Evolutionary conservation across 2,113 vertebrate species (phyloP).

Genomic region (Craseonycteris thonglongyai): DNA sequence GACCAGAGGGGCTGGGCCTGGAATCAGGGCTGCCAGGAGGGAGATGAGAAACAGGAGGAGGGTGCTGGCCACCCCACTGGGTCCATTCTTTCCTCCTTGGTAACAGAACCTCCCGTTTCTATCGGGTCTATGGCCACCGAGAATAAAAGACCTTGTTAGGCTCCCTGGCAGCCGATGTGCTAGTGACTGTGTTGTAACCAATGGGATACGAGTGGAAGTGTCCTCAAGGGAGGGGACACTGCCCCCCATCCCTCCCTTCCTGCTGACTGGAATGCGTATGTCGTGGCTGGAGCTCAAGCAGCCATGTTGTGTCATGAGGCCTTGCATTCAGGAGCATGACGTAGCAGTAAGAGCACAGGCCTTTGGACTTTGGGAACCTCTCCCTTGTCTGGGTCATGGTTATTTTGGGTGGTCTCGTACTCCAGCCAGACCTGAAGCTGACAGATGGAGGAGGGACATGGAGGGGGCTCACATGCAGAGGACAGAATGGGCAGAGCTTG

Average conservation of each 20-base stretch:
- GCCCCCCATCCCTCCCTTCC: background rate
- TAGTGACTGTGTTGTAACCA: background rate
- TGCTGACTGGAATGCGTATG: background rate
- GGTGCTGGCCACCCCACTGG: rapidly evolving
- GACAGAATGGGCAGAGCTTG: background rate
- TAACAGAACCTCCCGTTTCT: background rate
- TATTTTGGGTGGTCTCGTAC: background rate
- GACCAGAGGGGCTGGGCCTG: background rate
- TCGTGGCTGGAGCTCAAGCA: background rate
- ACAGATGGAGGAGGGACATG: background rate
- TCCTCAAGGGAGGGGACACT: background rate
- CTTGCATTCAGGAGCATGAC: background rate
- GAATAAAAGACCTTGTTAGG: background rate
- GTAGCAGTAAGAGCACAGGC: rapidly evolving
- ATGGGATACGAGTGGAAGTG: background rate
- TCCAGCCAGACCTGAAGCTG: background rate
- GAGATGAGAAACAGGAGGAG: background rate
- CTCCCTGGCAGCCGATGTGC: background rate
- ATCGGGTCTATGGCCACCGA: background rate
- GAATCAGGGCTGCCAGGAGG: background rate
- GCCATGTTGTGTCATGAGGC: background rate
- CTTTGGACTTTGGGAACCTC: background rate
- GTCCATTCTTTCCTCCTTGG: background rate
- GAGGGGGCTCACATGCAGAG: background rate
- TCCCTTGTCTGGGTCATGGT: background rate